phyloP scores from a whole-genome alignment of 2,888 invertebrate genomes.

The Lottia gigantea region DNA sequence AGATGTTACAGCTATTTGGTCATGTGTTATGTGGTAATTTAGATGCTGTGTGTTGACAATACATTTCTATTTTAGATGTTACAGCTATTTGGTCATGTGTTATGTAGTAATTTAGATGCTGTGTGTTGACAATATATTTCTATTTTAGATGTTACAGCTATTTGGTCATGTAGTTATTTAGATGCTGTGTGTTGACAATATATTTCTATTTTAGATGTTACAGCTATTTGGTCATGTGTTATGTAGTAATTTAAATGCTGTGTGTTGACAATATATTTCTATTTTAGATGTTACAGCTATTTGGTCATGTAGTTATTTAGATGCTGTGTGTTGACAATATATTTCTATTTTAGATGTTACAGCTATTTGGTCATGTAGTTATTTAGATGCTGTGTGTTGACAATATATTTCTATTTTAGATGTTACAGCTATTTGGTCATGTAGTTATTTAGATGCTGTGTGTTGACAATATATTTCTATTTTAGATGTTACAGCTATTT shows the following conservation, averaged over 20 bases:
- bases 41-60: too few species aligned
- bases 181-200: slow-evolving; percentile 64
- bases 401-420: slow-evolving; percentile 39
- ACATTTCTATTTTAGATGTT: not conserved
- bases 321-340: too few species aligned
- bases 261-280: too few species aligned
- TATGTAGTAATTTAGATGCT: slow-evolving; percentile 47
- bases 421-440: slow-evolving; percentile 54
- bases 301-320: not conserved
- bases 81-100: slow-evolving; percentile 1
- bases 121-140: slow-evolving; percentile 58
- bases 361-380: not conserved
- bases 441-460: not conserved
- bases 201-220: too few species aligned
- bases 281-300: too few species aligned
- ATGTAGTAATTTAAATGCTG: too few species aligned
- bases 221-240: too few species aligned
- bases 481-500: not conserved
- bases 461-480: too few species aligned
- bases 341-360: too few species aligned
- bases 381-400: not conserved
- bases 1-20: slow-evolving; percentile 60
- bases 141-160: slow-evolving; percentile 57
- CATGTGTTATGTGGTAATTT: not conserved
- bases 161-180: slow-evolving; percentile 61